phyloP scores from a whole-genome alignment of 2,797 vertebrate genomes.

The Arctocebus calabarensis region DNA sequence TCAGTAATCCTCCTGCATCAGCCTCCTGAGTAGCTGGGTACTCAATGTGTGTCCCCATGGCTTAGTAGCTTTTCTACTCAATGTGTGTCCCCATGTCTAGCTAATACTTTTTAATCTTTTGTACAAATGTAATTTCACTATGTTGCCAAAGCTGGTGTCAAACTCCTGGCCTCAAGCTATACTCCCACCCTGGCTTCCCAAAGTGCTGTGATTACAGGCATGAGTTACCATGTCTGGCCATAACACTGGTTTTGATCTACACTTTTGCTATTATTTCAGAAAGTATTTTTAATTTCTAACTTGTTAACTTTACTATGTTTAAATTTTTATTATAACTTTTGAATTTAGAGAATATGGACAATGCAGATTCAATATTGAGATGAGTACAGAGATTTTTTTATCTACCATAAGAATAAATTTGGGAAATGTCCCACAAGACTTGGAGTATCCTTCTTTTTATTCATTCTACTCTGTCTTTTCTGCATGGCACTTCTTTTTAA shows the following conservation, averaged over 20 bases:
- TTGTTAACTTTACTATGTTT: neutral
- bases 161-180: neutral
- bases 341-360: neutral
- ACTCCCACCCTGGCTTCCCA: neutral
- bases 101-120: neutral
- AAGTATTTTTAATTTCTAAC: neutral
- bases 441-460: neutral
- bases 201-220: neutral
- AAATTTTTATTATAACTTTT: constrained; percentile 27
- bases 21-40: neutral
- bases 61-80: too few relatives aligned
- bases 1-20: neutral
- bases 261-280: neutral
- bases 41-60: neutral
- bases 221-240: neutral
- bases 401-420: neutral
- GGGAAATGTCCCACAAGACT: neutral
- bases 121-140: neutral
- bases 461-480: neutral
- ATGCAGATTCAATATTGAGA: neutral
- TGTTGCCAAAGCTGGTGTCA: neutral
- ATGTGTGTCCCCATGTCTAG: neutral
- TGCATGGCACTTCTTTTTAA: neutral
- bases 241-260: neutral
- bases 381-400: neutral